phyloP scores from a whole-genome alignment of 92 coral and sea anemone species.

The Epizoanthus ramosus region DNA sequence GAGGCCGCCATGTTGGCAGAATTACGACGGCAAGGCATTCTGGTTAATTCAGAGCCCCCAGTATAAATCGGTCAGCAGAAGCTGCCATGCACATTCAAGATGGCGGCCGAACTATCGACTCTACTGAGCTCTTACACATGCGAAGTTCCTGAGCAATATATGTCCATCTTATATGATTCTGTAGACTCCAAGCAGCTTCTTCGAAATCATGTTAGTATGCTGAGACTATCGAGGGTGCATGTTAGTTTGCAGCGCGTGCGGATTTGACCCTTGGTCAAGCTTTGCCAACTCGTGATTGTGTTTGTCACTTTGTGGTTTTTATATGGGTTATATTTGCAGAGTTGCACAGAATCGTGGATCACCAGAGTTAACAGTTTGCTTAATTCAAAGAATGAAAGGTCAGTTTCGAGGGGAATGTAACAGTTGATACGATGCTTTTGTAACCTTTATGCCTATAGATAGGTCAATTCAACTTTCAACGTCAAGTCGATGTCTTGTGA shows the following conservation, averaged over 20 bases:
- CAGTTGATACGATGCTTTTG: no score
- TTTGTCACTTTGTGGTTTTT: not conserved
- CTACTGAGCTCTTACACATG: slow-evolving; percentile 63
- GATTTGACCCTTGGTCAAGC: no score
- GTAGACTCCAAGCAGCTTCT: slow-evolving; percentile 70
- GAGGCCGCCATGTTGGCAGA: slow-evolving; percentile 93
- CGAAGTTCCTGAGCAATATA: slow-evolving; percentile 51
- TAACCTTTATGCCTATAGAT: no score
- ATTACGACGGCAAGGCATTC: slow-evolving; percentile 22
- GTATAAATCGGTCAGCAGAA: slow-evolving; percentile 25
- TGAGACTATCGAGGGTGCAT: not conserved
- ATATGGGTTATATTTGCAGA: no score
- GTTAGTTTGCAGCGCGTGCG: not conserved
- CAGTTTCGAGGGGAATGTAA: not conserved
- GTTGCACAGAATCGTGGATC: slow-evolving; percentile 73
- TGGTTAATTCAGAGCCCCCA: slow-evolving; percentile 22
- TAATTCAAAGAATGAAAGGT: slow-evolving; percentile 79
- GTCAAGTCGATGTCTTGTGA: no score
- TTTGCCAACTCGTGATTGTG: no score
- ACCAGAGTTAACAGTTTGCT: slow-evolving; percentile 74
- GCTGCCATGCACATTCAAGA: slow-evolving; percentile 51
- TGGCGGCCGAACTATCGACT: slow-evolving; percentile 91
- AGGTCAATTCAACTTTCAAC: no score
- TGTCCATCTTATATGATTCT: slow-evolving; percentile 71
- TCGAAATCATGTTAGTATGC: slow-evolving; percentile 66